Conservation (phyloP, 2,888 invertebrate genomes). For the Pristionchus japonicus region DNA sequence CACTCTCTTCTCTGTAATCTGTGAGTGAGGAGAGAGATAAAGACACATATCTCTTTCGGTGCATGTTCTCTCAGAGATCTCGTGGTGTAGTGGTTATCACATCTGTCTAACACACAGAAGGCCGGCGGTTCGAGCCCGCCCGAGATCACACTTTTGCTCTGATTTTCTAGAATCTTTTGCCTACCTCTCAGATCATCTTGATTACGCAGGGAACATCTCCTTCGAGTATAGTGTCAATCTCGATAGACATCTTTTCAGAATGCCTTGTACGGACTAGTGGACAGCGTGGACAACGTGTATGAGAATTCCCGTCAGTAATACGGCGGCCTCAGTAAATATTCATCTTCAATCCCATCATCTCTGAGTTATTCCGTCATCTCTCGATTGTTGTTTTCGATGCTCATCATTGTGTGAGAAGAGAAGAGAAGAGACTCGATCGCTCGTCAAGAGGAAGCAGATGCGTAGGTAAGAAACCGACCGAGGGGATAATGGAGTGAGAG, state of each 20-base stretch:
- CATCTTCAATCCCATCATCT: background rate
- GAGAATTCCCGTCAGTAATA: background rate
- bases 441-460: background rate
- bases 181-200: background rate
- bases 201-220: too few relatives aligned
- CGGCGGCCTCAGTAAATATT: background rate
- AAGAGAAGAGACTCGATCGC: background rate
- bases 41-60: background rate
- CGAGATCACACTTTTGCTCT: conserved; percentile 64
- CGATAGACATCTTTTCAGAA: too few relatives aligned
- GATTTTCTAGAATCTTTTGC: background rate
- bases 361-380: background rate
- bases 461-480: conserved; percentile 13
- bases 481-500: background rate
- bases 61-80: conserved; percentile 51
- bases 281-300: too few relatives aligned
- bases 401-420: background rate
- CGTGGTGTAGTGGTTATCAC: conserved; percentile 74
- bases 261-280: too few relatives aligned
- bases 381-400: background rate
- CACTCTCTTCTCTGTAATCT: background rate
- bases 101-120: conserved; percentile 74
- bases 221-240: too few relatives aligned
- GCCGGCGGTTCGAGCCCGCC: conserved; percentile 73
- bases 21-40: background rate